Percentiles rank a stretch among this genome's conserved stretches.
These are phyloP conservation scores for Pantherophis guttatus DNA, from an alignment of 2,113 vertebrate species.

Conservation along the genomic window DNA sequence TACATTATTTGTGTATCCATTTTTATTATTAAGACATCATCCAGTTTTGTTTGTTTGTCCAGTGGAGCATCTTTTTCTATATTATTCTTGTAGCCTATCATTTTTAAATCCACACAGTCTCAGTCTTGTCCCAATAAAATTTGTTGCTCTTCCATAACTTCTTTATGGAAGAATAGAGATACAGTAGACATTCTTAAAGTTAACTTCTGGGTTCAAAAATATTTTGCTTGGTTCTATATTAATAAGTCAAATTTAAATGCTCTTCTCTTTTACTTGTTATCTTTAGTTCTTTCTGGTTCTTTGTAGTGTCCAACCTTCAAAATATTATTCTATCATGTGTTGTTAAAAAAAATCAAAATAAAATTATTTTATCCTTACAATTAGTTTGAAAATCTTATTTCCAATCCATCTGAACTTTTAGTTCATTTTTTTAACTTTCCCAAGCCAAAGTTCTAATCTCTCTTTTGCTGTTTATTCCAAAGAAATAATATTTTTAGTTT, in stretches of 20 bases:
- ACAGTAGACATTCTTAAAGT: neutral
- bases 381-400: neutral
- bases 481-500: neutral
- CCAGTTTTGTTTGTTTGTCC: neutral
- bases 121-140: neutral
- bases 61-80: neutral
- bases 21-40: neutral
- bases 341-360: neutral
- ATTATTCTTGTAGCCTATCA: neutral
- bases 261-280: neutral
- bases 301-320: neutral
- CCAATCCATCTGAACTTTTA: neutral
- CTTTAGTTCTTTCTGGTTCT: neutral
- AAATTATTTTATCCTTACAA: neutral
- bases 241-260: neutral
- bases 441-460: neutral
- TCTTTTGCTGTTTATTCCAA: neutral
- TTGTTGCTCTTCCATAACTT: neutral
- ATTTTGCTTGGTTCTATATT: neutral
- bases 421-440: neutral
- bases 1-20: neutral
- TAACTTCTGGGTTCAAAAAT: neutral
- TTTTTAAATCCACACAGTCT: neutral
- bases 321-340: neutral
- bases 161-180: neutral